Evolutionary conservation across 2,888 invertebrate genomes (phyloP), one percentile per base, ranked within the genome.

Genomic region (Philereme vetulata): DNA sequence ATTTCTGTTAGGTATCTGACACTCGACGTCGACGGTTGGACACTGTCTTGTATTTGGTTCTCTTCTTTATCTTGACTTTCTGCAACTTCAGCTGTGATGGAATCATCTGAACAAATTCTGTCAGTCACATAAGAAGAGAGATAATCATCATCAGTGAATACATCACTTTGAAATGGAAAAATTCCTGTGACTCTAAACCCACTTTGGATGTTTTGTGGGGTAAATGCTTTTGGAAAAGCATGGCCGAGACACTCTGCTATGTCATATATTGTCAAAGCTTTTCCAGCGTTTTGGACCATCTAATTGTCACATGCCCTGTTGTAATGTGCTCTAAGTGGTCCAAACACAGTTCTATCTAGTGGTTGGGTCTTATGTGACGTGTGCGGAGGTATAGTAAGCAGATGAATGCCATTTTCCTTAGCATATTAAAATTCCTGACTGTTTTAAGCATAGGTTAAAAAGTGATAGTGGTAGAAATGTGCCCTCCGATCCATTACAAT

Each of bases 341-440:
- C 44, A 8, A 34, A 44, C 4, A 51, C 35, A 10, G 35, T 48
- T 42, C 40, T 48, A 40, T 54, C 54, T 10, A 54, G 42, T 6
- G 46, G 54, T 11, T 54, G 54, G 1, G 48, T 54, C 48, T 54
- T 54, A n/a, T 47, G 47, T n/a, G 54, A 54, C 34, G 54, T 54
- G 34, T 54, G 47, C 34, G 54, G 54, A 4, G 47, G 54, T n/a
- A 54, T 47, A 11, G 54, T 54, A 33, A 54, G 34, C 4, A 47
- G 47, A 48, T 40, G 9, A n/a, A 54, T 48, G n/a, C 54, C 47
- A 40, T 54, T 42, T 33, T 43, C 34, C 5, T 51, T 3, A 33
- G 38, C 4, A 11, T 6, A 4, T n/a, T n/a, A n/a, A n/a, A n/a
- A n/a, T n/a, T n/a, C n/a, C n/a, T n/a, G n/a, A n/a, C n/a, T n/a